Evolutionary conservation across 2,113 vertebrate species (phyloP), one percentile per base, ranked within the genome.

Genomic region (Melozone crissalis): DNA sequence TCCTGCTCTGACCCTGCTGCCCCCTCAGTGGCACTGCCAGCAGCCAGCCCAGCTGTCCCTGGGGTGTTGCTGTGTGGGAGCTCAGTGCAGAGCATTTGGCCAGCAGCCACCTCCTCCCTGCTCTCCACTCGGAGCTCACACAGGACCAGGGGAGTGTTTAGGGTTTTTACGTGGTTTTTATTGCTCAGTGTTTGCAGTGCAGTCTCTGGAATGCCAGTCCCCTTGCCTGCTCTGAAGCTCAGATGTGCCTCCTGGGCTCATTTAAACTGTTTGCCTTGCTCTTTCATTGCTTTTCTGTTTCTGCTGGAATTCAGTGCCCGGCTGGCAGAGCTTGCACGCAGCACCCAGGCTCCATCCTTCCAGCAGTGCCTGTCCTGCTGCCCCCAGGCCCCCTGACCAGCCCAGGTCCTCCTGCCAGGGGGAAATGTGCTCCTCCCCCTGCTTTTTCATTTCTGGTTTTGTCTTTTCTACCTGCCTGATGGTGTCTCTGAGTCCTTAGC

Each of bases 211-310:
- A 89, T 13, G 80, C 39, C 82, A 33, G 59, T 88, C 68, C 74
- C 79, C 55, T 43, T 58, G 83, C 52, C 63, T 67, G 72, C 89
- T 67, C 88, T 84, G 78, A 26, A 69, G 74, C 63, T 84, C 7
- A 1, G 33, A 87, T 90, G 43, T 73, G 83, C 49, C 87, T 73
- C 85, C 41, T 69, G 83, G 94, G 95, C 54, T 94, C 83, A 31
- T 80, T 96, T 93, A 92, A 88, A 39, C 67, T 31, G 16, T 94
- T 96, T 90, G 55, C 55, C 51, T 90, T 51, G 37, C 54, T 88
- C 67, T 92, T 85, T 73, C 71, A 47, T 44, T 57, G 63, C 41
- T 35, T 44, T 72, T 47, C 49, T 89, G 35, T 47, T 52, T 61
- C 35, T 94, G 13, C 46, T 51, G 47, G 52, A 93, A 63, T 59